Evolutionary conservation across 2,797 vertebrate genomes (phyloP).

Genomic region (Xyrichtys novacula): DNA sequence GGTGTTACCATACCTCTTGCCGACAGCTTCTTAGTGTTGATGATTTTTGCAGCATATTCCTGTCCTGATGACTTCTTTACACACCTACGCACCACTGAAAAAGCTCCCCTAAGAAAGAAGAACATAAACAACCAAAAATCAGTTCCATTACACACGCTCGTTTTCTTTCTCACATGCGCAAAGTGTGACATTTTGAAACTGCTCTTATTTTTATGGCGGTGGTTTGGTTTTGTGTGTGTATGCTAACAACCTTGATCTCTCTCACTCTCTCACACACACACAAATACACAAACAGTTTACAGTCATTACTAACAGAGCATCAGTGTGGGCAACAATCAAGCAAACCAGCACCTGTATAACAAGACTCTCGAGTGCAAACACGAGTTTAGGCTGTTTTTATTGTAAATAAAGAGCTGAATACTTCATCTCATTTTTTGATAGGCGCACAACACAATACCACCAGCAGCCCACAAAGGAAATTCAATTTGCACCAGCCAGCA

Average conservation of each 20-base stretch:
- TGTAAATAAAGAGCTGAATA: slow-evolving; percentile 32
- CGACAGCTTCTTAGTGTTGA: slow-evolving; percentile 99
- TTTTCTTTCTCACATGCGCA: slow-evolving; percentile 18
- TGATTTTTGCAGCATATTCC: slow-evolving; percentile 99
- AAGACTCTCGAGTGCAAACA: slow-evolving; percentile 16
- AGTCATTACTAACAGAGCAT: slow-evolving; percentile 43
- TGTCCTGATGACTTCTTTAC: slow-evolving; percentile 98
- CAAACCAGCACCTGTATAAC: slow-evolving; percentile 18
- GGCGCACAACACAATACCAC: slow-evolving; percentile 34
- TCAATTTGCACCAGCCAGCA: slow-evolving; percentile 39
- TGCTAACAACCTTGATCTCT: slow-evolving; percentile 32
- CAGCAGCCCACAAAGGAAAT: slow-evolving; percentile 36
- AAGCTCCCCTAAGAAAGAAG: slow-evolving; percentile 92
- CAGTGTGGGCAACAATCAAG: slow-evolving; percentile 27
- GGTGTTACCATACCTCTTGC: slow-evolving; percentile 91
- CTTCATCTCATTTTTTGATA: slow-evolving; percentile 41
- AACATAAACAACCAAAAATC: slow-evolving; percentile 68
- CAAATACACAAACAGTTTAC: slow-evolving; percentile 12
- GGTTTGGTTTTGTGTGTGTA: slow-evolving; percentile 46
- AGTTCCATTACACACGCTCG: slow-evolving; percentile 63
- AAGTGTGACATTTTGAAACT: slow-evolving; percentile 60
- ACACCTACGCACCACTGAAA: slow-evolving; percentile 99
- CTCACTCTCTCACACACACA: slow-evolving; percentile 6
- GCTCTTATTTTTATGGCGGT: slow-evolving; percentile 45
- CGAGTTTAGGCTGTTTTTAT: slow-evolving; percentile 28